Evolutionary conservation across 1,140 invertebrate genomes (phyloP), one percentile per base, ranked within the genome.

Genomic region (Monochamus saltuarius): DNA sequence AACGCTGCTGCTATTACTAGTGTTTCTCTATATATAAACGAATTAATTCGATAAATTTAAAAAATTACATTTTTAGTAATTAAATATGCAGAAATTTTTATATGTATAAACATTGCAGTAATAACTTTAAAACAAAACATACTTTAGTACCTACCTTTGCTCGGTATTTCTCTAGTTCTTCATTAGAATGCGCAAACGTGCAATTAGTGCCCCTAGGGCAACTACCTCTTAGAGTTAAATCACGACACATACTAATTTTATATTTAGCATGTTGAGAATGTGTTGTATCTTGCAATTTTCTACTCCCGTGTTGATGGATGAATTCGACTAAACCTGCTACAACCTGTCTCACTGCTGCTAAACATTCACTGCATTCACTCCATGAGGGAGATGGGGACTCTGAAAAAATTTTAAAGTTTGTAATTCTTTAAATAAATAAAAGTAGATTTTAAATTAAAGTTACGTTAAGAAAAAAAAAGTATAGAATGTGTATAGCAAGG

Each of bases 241-340:
- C 94, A 4, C 94, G 82, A 69, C 94, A 97, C 85, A 95, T 87
- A 69, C 89, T 92, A 7, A 94, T 91, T 82, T 96, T 96, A 74
- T 95, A 96, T 72, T 91, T 92, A 1, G 84, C 78, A 74, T 88
- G 87, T 53, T 89, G 87, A 4, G 83, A 46, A 16, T 19, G 16
- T 10, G 4, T n/a, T 46, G 3, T 19, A 14, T 14, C 43, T 4
- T 7, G 9, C 11, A 14, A 9, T 46, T 46, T 7, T 17, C 4
- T 6, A 13, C 11, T 51, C 2, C 22, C 86, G 68, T 92, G 89
- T 62, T 90, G 88, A 22, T 10, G 22, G 16, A 51, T 2, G 4
- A 51, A 51, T 11, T 8, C 90, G 3, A 94, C 91, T 65, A 86
- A 85, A 4, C 92, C 90, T 29, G 89, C 84, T 0, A 96, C 90